Base-by-base conservation (phyloP, 2,888 invertebrate genomes). In the Herminia tarsipennalis region DNA sequence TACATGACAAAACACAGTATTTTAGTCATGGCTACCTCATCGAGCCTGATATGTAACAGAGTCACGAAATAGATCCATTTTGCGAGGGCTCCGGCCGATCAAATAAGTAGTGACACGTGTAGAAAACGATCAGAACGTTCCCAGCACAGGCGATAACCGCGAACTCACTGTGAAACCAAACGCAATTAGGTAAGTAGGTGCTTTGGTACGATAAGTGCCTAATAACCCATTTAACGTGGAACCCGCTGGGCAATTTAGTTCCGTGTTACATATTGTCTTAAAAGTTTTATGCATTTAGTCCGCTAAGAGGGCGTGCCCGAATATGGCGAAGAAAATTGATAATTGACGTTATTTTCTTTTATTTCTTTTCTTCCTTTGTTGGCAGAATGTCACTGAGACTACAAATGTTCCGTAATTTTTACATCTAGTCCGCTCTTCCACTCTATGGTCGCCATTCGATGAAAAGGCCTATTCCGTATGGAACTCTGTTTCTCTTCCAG, bases 21-120 rank as follows among this genome's bases (percentile, higher is more conserved):
- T n/a, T n/a, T n/a, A n/a, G n/a, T n/a, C n/a, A n/a, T n/a, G n/a
- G n/a, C n/a, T 42, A 47, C 38, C 28, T 37, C 38, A 35, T 37
- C 42, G 10, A 5, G 30, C 9, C 37, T 46, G 43, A 52, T 59
- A 65, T 56, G 62, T 59, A 65, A 28, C 39, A 28, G 43, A 65
- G 62, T 65, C 65, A 65, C 65, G 65, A 48, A 65, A 65, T 56
- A 62, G 48, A 59, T 56, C 54, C 59, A 64, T 64, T 62, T 56
- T 12, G 41, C 43, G 52, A 48, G 44, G 41, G 41, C 39, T 50
- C 35, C 17, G 8, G 32, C 22, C 56, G 47, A 62, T 56, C 44
- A 46, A 47, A 58, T 41, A 21, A 55, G 21, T 44, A 29, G 58
- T 21, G 63, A 57, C 63, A 63, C 55, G 56, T 63, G 60, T 57